Evolutionary conservation across 2,888 invertebrate species (phyloP).

Genomic region (Pseudolycoriella hygida): DNA sequence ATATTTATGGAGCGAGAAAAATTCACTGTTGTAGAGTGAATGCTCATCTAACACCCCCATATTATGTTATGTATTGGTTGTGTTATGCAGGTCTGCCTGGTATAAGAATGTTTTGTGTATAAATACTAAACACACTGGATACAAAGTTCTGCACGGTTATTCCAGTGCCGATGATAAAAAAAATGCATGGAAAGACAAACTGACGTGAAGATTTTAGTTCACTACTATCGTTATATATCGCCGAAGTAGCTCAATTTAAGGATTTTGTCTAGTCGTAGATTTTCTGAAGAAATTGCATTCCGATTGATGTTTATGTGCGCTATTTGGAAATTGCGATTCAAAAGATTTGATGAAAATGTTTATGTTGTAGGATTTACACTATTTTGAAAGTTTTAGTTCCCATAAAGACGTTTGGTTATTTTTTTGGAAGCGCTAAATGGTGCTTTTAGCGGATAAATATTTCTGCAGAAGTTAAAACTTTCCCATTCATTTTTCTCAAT

Average conservation of each 20-base stretch:
- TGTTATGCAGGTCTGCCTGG: too few relatives aligned
- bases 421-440: too few relatives aligned
- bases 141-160: too few relatives aligned
- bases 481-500: too few relatives aligned
- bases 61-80: too few relatives aligned
- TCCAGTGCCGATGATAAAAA: neutral
- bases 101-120: too few relatives aligned
- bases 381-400: too few relatives aligned
- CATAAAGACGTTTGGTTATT: too few relatives aligned
- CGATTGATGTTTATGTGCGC: slow-evolving; percentile 4
- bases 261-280: neutral
- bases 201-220: slow-evolving; percentile 1
- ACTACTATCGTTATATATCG: neutral
- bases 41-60: too few relatives aligned
- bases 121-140: neutral
- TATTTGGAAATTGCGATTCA: neutral
- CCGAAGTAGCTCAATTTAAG: neutral
- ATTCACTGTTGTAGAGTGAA: neutral
- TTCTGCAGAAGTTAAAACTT: too few relatives aligned
- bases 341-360: neutral
- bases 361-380: neutral
- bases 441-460: too few relatives aligned
- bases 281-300: slow-evolving; percentile 3
- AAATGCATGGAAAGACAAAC: neutral
- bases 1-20: neutral